Evolutionary conservation across 2,113 vertebrate genomes (phyloP).

Genomic region (Rhinoderma darwinii): DNA sequence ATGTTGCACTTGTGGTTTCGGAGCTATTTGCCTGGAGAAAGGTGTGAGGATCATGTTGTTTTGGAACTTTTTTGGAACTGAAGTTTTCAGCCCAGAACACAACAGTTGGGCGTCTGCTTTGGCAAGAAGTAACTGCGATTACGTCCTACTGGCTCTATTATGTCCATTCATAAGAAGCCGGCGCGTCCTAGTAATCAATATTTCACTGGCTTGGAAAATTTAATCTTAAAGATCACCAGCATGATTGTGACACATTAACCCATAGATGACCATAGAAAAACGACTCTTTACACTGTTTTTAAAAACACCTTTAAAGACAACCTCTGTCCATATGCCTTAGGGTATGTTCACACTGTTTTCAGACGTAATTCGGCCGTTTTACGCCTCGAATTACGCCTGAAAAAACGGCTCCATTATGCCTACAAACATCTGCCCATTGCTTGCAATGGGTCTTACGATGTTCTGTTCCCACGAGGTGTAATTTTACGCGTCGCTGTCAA

Average conservation of each 20-base stretch:
- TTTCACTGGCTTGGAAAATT: neutral
- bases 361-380: too few species aligned
- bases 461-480: too few species aligned
- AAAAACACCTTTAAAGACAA: too few species aligned
- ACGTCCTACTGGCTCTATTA: neutral
- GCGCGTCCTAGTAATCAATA: neutral
- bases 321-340: too few species aligned
- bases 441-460: too few species aligned
- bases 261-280: neutral
- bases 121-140: neutral
- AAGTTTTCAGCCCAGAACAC: constrained; percentile 3
- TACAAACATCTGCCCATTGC: too few species aligned
- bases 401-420: too few species aligned
- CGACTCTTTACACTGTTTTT: neutral
- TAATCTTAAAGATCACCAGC: neutral
- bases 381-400: too few species aligned
- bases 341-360: too few species aligned
- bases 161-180: neutral
- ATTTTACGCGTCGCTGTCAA: too few species aligned
- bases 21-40: constrained; percentile 14
- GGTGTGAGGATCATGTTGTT: constrained; percentile 38
- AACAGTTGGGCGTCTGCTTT: neutral
- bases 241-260: neutral
- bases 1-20: neutral
- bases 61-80: constrained; percentile 12